Evolutionary conservation across 1,140 invertebrate genomes (phyloP).

Genomic region (Calephelis nemesis): DNA sequence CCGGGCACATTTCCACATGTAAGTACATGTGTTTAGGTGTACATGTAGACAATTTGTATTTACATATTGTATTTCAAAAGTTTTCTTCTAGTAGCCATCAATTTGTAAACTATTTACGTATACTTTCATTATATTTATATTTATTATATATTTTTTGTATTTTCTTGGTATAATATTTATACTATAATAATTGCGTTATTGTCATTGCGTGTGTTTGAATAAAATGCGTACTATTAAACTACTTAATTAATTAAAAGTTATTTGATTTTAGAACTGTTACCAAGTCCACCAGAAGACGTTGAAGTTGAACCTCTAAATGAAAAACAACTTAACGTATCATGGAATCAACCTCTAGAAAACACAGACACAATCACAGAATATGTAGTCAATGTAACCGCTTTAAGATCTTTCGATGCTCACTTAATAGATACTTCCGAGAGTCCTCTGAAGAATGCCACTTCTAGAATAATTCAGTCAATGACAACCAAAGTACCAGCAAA

Average conservation of each 20-base stretch:
- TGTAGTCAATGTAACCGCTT: conserved; percentile 85
- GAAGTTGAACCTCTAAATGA: conserved; percentile 85
- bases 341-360: conserved; percentile 83
- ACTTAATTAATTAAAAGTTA: neutral
- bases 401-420: conserved; percentile 83
- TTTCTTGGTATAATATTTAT: too few species aligned
- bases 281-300: conserved; percentile 85
- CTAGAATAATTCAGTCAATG: conserved; percentile 46
- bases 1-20: too few species aligned
- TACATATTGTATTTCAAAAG: too few species aligned
- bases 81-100: too few species aligned
- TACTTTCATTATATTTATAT: too few species aligned
- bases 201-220: too few species aligned
- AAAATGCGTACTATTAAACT: too few species aligned
- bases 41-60: too few species aligned
- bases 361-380: conserved; percentile 84
- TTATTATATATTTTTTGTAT: too few species aligned
- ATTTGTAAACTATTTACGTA: too few species aligned
- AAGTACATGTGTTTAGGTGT: too few species aligned
- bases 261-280: conserved; percentile 82
- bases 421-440: conserved; percentile 74
- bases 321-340: conserved; percentile 84
- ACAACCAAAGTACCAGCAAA: conserved; percentile 78
- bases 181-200: too few species aligned
- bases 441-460: conserved; percentile 46